Base-by-base conservation (phyloP, 2,888 invertebrate genomes). In the Orthosia cruda region DNA sequence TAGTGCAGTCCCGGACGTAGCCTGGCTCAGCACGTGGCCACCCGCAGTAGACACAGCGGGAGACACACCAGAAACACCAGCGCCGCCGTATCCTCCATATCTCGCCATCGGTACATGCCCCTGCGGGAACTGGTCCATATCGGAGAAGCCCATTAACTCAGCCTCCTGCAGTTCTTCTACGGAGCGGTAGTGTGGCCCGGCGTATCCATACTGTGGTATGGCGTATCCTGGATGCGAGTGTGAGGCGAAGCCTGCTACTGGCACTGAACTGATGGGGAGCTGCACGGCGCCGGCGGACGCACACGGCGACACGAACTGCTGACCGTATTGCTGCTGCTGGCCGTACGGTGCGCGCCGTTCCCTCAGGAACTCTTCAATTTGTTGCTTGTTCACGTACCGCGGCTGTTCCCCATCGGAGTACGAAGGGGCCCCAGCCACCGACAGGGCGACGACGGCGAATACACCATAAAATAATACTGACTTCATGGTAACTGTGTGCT, bases 71-170 rank as follows among this genome's bases (percentile, higher is more conserved):
- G 71, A 77, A 5, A 80, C 11, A 1, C 81, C 62, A 18, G 81
- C 69, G 1, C 89, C 75, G 0, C 88, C 88, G 62, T 90, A 91
- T 23, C 86, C 89, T 15, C 89, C 91, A 40, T 90, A 89, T 66
- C 95, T 90, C 3, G 93, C 92, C 90, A 91, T 91, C 18, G 93
- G 92, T 45, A 90, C 71, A 47, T 93, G 94, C 40, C 93, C 93
- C 9, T 90, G 78, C 85, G 88, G 87, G 26, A 87, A 71, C 26
- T 87, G 90, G 5, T 94, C 93, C 89, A 91, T 90, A 57, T 96
- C 95, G 0, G 94, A 94, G 87, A 92, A 94, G 70, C 86, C 90
- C 82, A 95, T 80, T 63, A 92, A 84, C 71, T 95, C 95, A 7
- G 85, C 83, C 13, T 93, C 92, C 11, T 89, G 87, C 32, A 88